Conservation (phyloP, 2,888 invertebrate genomes). For the Pedicia rivosa region DNA sequence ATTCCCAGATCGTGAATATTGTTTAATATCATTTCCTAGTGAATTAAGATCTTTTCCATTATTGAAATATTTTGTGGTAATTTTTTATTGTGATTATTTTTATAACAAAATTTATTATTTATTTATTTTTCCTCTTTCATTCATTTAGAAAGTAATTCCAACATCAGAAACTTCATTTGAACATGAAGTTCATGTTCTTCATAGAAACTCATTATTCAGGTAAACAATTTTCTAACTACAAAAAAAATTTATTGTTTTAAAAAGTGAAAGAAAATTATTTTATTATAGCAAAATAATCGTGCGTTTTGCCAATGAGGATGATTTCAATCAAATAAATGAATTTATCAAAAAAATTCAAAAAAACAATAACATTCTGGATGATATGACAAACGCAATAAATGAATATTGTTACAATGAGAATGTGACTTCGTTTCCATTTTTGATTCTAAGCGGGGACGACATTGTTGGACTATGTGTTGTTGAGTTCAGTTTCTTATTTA, state of each 20-base stretch:
- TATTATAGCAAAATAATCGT: no score
- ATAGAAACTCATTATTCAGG: conserved; percentile 9
- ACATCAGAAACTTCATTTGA: conserved; percentile 1
- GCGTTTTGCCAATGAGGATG: background rate
- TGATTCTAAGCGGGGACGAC: no score
- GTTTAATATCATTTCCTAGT: conserved; percentile 17
- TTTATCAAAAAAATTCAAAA: background rate
- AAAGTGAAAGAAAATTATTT: no score
- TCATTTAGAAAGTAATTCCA: conserved; percentile 7
- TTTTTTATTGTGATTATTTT: background rate
- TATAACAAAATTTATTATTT: no score
- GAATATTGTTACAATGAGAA: no score
- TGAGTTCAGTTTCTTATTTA: no score
- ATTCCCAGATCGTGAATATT: conserved; percentile 43
- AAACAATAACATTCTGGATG: no score
- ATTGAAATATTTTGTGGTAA: conserved; percentile 9
- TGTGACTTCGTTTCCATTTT: no score
- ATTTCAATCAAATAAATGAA: background rate
- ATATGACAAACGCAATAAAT: no score
- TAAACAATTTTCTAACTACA: no score
- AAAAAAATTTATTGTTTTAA: no score
- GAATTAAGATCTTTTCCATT: background rate
- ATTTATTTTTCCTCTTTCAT: background rate
- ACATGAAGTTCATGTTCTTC: conserved; percentile 10
- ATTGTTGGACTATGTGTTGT: no score